These are phyloP conservation scores for Boloria euphrosyne DNA, from an alignment of 2,888 invertebrate species.

Conservation along the genomic window DNA sequence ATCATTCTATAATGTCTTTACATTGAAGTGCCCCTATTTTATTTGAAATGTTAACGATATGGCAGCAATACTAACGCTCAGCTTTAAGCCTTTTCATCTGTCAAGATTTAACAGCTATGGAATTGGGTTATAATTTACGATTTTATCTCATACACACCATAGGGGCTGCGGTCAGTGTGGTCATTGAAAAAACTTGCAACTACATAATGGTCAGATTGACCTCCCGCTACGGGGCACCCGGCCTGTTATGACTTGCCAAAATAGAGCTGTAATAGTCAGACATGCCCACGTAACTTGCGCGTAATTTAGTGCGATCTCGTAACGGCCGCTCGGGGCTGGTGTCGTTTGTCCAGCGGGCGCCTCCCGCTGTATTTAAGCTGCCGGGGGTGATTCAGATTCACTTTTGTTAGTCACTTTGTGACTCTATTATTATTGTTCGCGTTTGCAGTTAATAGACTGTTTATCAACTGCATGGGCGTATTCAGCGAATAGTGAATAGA, in stretches of 20 bases:
- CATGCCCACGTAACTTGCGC: conserved; percentile 74
- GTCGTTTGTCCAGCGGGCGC: conserved; percentile 64
- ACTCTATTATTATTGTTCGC: conserved; percentile 62
- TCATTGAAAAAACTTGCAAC: conserved; percentile 67
- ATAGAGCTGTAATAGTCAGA: conserved; percentile 79
- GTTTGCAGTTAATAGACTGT: conserved; percentile 54
- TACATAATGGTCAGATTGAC: conserved; percentile 67
- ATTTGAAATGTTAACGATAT: conserved; percentile 76
- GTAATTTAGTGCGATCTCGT: conserved; percentile 73
- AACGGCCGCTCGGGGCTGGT: conserved; percentile 60
- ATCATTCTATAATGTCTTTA: conserved; percentile 67
- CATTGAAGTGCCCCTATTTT: conserved; percentile 68
- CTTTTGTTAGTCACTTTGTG: conserved; percentile 74
- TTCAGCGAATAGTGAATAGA: conserved; percentile 49
- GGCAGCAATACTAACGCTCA: conserved; percentile 63
- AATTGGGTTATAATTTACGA: conserved; percentile 83
- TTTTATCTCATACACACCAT: conserved; percentile 77
- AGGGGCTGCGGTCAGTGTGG: conserved; percentile 76
- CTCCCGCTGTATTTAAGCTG: conserved; percentile 50
- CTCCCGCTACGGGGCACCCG: conserved; percentile 64
- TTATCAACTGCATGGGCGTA: conserved; percentile 53
- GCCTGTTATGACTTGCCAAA: conserved; percentile 79
- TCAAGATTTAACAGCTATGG: conserved; percentile 78
- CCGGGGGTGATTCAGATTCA: conserved; percentile 70
- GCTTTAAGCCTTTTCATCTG: conserved; percentile 80